phyloP scores from a whole-genome alignment of 1,140 invertebrate genomes.

The Cotesia typhae region DNA sequence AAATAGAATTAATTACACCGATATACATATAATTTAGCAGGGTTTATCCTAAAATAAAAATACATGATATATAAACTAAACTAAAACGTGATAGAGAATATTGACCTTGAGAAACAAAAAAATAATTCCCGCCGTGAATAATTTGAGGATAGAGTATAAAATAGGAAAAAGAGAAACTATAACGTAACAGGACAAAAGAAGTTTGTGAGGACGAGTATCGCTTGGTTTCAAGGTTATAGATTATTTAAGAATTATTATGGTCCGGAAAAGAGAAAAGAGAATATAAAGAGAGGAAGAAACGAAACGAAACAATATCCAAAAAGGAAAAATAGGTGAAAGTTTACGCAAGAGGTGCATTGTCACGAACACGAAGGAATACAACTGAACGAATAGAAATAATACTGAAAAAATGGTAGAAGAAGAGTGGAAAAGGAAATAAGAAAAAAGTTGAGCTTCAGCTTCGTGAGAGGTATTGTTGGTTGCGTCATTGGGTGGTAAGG shows the following conservation, averaged over 20 bases:
- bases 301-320: background rate
- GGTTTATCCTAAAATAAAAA: constrained; percentile 1
- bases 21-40: no score
- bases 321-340: constrained; percentile 50
- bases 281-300: constrained; percentile 18
- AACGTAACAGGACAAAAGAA: constrained; percentile 3
- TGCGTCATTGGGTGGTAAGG: constrained; percentile 53
- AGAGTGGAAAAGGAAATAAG: constrained; percentile 34
- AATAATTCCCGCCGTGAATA: constrained; percentile 39
- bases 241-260: background rate
- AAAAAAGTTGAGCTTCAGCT: constrained; percentile 60
- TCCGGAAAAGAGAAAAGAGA: background rate
- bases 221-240: constrained; percentile 26
- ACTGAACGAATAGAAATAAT: constrained; percentile 8
- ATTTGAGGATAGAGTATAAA: constrained; percentile 29
- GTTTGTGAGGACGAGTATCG: constrained; percentile 10
- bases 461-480: constrained; percentile 60
- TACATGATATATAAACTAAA: constrained; percentile 22
- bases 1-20: no score
- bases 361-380: constrained; percentile 1
- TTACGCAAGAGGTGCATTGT: constrained; percentile 50
- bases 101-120: constrained; percentile 18
- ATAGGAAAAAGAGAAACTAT: constrained; percentile 2
- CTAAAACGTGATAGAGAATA: constrained; percentile 22
- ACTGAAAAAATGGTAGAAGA: constrained; percentile 26